phyloP scores from a whole-genome alignment of 2,113 vertebrate genomes.

The Embiotoca jacksoni region DNA sequence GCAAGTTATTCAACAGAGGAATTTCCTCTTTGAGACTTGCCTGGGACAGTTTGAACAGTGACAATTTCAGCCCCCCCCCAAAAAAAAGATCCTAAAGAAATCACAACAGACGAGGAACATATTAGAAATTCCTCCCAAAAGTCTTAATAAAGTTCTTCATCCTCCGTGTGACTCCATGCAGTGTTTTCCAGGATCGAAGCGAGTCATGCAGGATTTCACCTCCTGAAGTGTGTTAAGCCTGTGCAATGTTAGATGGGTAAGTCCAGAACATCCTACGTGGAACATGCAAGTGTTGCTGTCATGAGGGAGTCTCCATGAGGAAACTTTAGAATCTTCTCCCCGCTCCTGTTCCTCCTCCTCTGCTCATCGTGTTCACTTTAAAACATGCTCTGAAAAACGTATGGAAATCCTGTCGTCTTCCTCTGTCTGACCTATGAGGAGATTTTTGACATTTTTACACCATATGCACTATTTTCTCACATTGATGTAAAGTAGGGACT shows the following conservation, averaged over 20 bases:
- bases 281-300: slow-evolving; percentile 19
- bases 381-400: background rate
- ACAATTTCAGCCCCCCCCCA: background rate
- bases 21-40: slow-evolving; percentile 30
- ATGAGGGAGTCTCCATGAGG: slow-evolving; percentile 63
- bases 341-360: background rate
- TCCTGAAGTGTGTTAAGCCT: background rate
- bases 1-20: slow-evolving; percentile 44
- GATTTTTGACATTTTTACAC: background rate
- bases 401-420: slow-evolving; percentile 9
- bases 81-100: background rate
- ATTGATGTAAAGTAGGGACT: no score
- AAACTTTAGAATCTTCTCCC: slow-evolving; percentile 45
- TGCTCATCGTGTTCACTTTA: background rate
- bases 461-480: background rate
- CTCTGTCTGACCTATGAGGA: background rate
- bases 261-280: slow-evolving; percentile 41
- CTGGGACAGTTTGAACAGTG: background rate
- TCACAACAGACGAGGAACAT: slow-evolving; percentile 1
- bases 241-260: slow-evolving; percentile 43
- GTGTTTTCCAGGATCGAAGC: slow-evolving; percentile 35
- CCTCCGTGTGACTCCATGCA: background rate
- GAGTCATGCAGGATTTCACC: slow-evolving; percentile 16
- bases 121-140: slow-evolving; percentile 16
- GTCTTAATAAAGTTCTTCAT: background rate